Base-by-base conservation (phyloP, 2,797 vertebrate genomes). In the Spondyliosoma cantharus region DNA sequence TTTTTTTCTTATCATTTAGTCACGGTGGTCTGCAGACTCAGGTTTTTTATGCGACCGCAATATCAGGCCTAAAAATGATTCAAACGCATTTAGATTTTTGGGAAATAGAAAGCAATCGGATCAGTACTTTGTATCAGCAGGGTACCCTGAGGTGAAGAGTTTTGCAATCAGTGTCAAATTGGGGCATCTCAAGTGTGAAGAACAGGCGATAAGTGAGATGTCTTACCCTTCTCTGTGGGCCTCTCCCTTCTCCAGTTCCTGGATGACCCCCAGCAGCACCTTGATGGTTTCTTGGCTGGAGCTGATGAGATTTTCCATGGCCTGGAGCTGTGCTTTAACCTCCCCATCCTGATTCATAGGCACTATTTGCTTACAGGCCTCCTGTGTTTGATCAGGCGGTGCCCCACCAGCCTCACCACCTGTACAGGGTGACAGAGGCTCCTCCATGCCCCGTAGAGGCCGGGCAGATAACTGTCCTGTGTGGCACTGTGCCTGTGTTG, bases 241-340 rank as follows among this genome's bases (percentile, higher is more conserved):
- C 93, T 99, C 98, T 92, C 98, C 97, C 86, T 98, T 99, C 90
- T 99, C 98, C 93, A 99, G 90, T 93, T 99, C 98, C 93, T 99
- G 98, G 92, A 99, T 99, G 83, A 99, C 98, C 67, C 98, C 98
- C 93, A 99, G 92, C 90, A 99, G 93, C 90, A 99, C 97, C 90
- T 99, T 99, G 89, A 99, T 99, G 93, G 98, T 99, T 93, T 99
- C 97, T 90, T 99, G 98, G 87, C 98, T 99, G 0, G 98, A 99
- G 92, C 97, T 98, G 95, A 99, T 99, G 93, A 99, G 94, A 91
- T 91, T 97, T 91, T 99, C 98, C 98, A 99, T 99, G 90, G 96
- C 96, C 94, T 98, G 97, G 74, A 99, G 96, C 97, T 99, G 98
- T 86, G 97, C 98, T 97, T 99, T 99, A 92, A 99, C 96, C 86